Evolutionary conservation across 2,797 vertebrate genomes (phyloP), one percentile per base, ranked within the genome.

Genomic region (Sus cebifrons): DNA sequence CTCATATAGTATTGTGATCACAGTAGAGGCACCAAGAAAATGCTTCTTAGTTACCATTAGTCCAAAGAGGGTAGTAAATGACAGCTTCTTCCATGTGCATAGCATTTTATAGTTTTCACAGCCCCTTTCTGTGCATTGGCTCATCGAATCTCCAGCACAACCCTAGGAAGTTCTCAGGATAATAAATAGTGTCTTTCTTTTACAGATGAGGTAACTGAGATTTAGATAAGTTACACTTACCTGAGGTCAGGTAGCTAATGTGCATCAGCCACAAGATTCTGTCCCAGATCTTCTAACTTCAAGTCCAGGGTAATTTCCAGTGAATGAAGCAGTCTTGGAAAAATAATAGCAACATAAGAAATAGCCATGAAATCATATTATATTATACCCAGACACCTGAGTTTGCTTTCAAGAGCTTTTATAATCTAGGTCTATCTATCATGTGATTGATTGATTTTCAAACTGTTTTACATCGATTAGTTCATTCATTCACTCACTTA

Each of bases 271-370:
- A n/a, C 49, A 95, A 49, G 36, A 87, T 25, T 71, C 7, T 86
- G 77, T 65, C 36, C 17, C 52, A 89, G 32, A 49, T 60, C 40
- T 84, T 62, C 23, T 67, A 79, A 92, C 44, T 70, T 92, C 23
- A 93, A 89, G 49, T 73, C 12, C 49, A 73, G 40, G 67, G 27
- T 82, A 62, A 83, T 91, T 95, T 88, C 64, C 84, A 73, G 29
- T 52, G 18, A 73, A 5, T 85, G 12, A 65, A 52, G 21, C 44
- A 17, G 14, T 40, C 23, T 49, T 40, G 6, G 79, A 86, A 86
- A 94, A 96, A 78, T 40, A 54, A 20, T 70, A 81, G 32, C 12
- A 85, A 32, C 58, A 52, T 49, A 81, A 36, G 40, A 85, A 91
- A 60, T 25, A 73, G 27, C 27, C 25, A 62, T 78, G n/a, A 91